phyloP scores from a whole-genome alignment of 2,888 invertebrate genomes.

The Oasisia sp. region DNA sequence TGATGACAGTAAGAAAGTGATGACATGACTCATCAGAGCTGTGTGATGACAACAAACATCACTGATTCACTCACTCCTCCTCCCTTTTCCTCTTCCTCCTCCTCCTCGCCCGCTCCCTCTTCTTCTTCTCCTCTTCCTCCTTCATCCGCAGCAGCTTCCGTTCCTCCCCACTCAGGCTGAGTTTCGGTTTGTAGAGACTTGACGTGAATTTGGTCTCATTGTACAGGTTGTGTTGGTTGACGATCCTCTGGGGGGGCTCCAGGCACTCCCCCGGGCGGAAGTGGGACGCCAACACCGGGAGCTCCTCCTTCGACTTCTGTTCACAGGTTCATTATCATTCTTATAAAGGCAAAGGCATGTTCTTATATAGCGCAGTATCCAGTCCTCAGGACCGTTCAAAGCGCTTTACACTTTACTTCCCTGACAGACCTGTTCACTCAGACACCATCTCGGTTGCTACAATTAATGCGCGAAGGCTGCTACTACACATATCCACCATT shows the following conservation, averaged over 20 bases:
- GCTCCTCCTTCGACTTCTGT: constrained; percentile 28
- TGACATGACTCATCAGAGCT: background rate
- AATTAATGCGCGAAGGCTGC: no score
- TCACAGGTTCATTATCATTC: background rate
- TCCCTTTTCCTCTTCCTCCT: background rate
- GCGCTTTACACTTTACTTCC: no score
- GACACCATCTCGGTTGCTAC: no score
- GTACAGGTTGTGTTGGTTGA: constrained; percentile 57
- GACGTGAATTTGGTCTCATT: constrained; percentile 58
- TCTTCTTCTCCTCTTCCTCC: background rate
- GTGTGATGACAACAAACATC: background rate
- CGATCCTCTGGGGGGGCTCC: constrained; percentile 53
- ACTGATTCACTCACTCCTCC: background rate
- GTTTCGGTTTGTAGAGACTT: constrained; percentile 46
- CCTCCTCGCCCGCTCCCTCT: background rate
- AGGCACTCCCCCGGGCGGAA: background rate
- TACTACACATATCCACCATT: no score
- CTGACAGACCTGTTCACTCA: no score
- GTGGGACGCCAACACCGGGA: background rate
- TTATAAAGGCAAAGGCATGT: no score
- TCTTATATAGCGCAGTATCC: no score
- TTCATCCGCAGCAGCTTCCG: background rate
- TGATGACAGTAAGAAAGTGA: no score
- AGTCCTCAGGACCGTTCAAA: no score
- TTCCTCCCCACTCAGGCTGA: background rate